Conservation (phyloP, 2,113 vertebrate species). For the Herpetotheres cachinnans region DNA sequence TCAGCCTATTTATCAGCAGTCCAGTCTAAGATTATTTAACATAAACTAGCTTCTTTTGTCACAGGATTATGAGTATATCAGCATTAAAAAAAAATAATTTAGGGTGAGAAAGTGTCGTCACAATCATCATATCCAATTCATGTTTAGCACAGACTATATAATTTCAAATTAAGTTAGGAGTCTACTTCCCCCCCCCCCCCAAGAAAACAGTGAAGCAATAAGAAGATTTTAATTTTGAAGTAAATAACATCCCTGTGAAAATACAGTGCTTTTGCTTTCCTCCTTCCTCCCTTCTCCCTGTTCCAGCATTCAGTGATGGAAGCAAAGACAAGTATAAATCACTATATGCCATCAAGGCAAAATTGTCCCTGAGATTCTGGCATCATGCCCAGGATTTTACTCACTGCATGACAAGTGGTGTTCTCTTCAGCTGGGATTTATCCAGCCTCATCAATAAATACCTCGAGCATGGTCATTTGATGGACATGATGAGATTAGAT, state of each 20-base stretch:
- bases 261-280: not conserved
- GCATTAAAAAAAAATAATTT: not conserved
- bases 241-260: not conserved
- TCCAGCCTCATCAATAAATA: conserved; percentile 54
- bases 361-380: conserved; percentile 55
- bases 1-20: not conserved
- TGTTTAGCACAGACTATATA: not conserved
- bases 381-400: conserved; percentile 45
- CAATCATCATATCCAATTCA: not conserved
- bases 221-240: not conserved
- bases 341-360: conserved; percentile 39
- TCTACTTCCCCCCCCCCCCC: not conserved
- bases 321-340: conserved; percentile 56
- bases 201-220: not conserved
- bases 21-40: not conserved
- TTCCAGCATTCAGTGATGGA: not conserved
- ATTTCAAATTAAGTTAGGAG: not conserved
- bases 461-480: conserved; percentile 52
- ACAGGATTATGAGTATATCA: not conserved
- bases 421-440: conserved; percentile 53
- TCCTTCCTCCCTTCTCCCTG: not conserved
- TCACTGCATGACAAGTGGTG: conserved; percentile 52
- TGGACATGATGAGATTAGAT: conserved; percentile 29
- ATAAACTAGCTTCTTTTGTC: not conserved
- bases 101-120: not conserved